phyloP scores from a whole-genome alignment of 2,797 vertebrate genomes.

The Enteromius thamalakanensis region DNA sequence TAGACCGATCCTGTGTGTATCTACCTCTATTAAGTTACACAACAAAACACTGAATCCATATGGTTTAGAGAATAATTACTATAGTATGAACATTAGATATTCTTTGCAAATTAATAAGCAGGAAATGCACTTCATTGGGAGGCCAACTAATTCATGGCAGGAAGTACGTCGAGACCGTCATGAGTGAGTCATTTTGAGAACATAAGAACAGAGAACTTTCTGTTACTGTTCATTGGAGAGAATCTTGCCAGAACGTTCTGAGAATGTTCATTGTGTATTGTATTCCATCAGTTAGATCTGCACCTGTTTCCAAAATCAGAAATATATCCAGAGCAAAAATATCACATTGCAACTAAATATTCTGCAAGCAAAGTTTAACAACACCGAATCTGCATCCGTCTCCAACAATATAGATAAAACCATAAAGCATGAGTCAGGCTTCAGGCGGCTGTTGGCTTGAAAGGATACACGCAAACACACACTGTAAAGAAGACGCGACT shows the following conservation, averaged over 20 bases:
- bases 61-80: background rate
- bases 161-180: background rate
- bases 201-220: background rate
- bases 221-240: background rate
- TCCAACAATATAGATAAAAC: constrained; percentile 5
- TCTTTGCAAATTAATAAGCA: background rate
- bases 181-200: background rate
- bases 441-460: constrained; percentile 8
- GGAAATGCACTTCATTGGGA: background rate
- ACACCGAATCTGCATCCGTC: background rate
- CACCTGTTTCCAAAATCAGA: background rate
- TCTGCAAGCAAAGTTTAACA: constrained; percentile 1
- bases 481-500: background rate
- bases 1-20: background rate
- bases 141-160: background rate
- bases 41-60: background rate
- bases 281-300: background rate
- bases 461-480: constrained; percentile 19
- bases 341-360: background rate
- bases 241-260: background rate
- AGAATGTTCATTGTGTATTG: background rate
- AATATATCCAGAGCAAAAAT: background rate
- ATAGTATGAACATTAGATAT: background rate
- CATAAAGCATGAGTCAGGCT: background rate
- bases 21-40: background rate